A percentile compares a stretch with the other conserved stretches of the same genome.
Evolutionary conservation across 2,888 invertebrate species (phyloP).

Genomic region (Formica aserva): DNA sequence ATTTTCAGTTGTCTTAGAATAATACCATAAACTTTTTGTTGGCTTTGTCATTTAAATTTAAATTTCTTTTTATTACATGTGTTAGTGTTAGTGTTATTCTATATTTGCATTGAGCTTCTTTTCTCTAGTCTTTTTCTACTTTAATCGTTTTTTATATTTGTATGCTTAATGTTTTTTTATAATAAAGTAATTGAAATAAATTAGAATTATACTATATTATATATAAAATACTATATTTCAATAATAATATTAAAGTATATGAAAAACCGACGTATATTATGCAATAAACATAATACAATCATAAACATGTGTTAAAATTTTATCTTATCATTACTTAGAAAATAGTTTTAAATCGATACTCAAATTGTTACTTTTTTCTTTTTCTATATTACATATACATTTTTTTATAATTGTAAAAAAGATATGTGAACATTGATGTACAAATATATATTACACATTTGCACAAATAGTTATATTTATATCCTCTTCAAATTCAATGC

Average conservation of each 20-base stretch:
- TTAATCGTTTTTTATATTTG: background rate
- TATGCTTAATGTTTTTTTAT: background rate
- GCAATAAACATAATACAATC: background rate
- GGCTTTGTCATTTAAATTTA: background rate
- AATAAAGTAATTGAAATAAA: background rate
- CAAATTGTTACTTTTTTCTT: background rate
- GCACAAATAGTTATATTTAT: constrained; percentile 23
- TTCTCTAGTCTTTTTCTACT: background rate
- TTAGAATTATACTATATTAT: background rate
- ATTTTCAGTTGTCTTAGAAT: no score
- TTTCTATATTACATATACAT: background rate
- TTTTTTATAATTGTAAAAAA: background rate
- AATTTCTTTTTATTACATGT: background rate
- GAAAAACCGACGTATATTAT: background rate
- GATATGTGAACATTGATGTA: background rate
- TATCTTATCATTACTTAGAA: background rate
- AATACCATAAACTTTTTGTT: no score
- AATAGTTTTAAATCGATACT: background rate
- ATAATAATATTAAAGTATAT: background rate
- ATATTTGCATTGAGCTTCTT: background rate
- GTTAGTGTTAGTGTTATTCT: background rate
- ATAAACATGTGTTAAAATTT: background rate
- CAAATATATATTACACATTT: background rate
- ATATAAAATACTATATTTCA: background rate
- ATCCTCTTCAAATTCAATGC: constrained; percentile 87